These are phyloP conservation scores for Melolontha melolontha DNA, from an alignment of 2,888 invertebrate genomes.

Conservation along the genomic window DNA sequence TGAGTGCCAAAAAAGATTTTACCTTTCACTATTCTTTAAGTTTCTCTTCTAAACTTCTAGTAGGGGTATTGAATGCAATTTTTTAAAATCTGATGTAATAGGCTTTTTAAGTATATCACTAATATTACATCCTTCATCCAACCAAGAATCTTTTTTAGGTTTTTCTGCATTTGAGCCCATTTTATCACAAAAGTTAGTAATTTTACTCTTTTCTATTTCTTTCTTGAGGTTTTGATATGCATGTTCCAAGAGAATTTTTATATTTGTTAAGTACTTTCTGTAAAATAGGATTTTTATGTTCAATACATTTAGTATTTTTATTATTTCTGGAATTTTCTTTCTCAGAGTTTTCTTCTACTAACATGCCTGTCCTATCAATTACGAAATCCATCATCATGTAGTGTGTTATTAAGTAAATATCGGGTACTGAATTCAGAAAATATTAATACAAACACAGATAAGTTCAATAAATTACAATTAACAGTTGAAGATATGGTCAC, in stretches of 20 bases:
- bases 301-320: constrained; percentile 18
- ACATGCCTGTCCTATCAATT: constrained; percentile 68
- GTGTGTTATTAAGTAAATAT: too few relatives aligned
- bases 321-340: neutral
- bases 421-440: too few relatives aligned
- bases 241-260: constrained; percentile 44
- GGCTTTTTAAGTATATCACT: constrained; percentile 74
- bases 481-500: too few relatives aligned
- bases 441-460: too few relatives aligned
- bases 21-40: constrained; percentile 72
- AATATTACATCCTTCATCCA: constrained; percentile 65
- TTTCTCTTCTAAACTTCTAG: constrained; percentile 70
- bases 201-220: constrained; percentile 42
- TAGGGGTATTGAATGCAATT: constrained; percentile 71
- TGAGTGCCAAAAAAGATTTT: constrained; percentile 44
- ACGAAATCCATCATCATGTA: constrained; percentile 68
- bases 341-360: neutral
- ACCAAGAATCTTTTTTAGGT: constrained; percentile 61
- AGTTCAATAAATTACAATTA: too few relatives aligned
- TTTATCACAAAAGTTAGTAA: too few relatives aligned
- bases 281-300: constrained; percentile 38
- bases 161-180: too few relatives aligned
- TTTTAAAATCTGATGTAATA: constrained; percentile 74
- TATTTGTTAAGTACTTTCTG: constrained; percentile 51
- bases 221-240: constrained; percentile 16